phyloP scores from a whole-genome alignment of 2,888 invertebrate species.

The Capitulum mitella region DNA sequence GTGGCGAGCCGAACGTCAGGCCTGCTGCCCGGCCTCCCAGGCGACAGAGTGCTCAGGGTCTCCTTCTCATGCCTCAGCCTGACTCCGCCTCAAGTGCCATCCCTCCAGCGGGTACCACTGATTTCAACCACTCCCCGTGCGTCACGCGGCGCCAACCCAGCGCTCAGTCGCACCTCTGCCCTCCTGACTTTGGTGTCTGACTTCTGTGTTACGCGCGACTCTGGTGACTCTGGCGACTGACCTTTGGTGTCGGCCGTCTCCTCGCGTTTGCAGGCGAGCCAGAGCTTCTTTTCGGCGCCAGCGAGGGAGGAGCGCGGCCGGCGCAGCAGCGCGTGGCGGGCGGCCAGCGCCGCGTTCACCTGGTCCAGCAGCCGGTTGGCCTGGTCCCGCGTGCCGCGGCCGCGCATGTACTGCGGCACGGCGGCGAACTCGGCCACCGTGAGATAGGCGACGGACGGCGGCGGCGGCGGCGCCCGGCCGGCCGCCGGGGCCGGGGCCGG shows the following conservation, averaged over 20 bases:
- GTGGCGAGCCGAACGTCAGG: too few relatives aligned
- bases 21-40: too few relatives aligned
- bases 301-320: neutral
- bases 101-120: too few relatives aligned
- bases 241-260: neutral
- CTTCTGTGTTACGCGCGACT: neutral
- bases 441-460: neutral
- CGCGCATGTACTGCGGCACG: slow-evolving; percentile 19
- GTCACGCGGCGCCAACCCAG: too few relatives aligned
- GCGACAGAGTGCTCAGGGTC: too few relatives aligned
- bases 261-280: neutral
- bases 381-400: neutral
- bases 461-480: neutral
- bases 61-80: too few relatives aligned
- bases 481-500: too few relatives aligned
- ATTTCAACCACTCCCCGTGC: too few relatives aligned
- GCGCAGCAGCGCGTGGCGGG: neutral
- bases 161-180: neutral
- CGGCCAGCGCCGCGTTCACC: neutral
- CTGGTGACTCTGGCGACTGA: neutral
- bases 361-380: neutral
- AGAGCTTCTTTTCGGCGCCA: neutral
- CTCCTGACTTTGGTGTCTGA: too few relatives aligned
- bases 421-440: neutral
- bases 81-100: too few relatives aligned